phyloP scores from a whole-genome alignment of 1,140 invertebrate species.

The Kradibia gibbosae region DNA sequence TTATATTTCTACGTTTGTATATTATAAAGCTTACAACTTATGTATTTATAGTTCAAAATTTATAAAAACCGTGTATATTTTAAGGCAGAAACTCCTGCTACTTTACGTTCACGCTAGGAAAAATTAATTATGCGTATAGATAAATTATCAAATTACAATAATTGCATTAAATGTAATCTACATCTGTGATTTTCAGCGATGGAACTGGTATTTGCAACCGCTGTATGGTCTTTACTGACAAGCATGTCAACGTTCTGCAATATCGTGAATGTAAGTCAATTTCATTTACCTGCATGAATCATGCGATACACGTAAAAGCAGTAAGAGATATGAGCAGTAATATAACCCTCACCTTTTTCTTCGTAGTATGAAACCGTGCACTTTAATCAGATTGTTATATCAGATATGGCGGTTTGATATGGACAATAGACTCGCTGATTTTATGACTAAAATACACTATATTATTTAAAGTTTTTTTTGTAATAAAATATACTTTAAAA shows the following conservation, averaged over 20 bases:
- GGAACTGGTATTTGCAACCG: constrained; percentile 73
- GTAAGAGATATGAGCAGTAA: constrained; percentile 18
- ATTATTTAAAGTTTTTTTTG: too few relatives aligned
- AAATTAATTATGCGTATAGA: too few relatives aligned
- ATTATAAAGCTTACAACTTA: too few relatives aligned
- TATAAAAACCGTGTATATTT: not conserved
- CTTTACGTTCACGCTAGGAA: not conserved
- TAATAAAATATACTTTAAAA: too few relatives aligned
- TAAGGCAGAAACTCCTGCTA: too few relatives aligned
- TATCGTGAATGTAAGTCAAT: constrained; percentile 78
- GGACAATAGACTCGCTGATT: not conserved
- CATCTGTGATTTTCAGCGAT: constrained; percentile 51
- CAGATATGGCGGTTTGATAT: not conserved
- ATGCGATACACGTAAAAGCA: constrained; percentile 27
- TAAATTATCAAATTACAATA: not conserved
- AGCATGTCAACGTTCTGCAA: constrained; percentile 79
- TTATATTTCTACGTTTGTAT: too few relatives aligned
- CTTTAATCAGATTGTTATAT: constrained; percentile 15
- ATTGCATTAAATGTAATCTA: constrained; percentile 24
- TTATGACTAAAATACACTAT: not conserved
- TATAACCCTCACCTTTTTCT: constrained; percentile 33
- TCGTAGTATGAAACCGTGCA: not conserved
- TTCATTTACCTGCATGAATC: constrained; percentile 43
- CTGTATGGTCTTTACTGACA: constrained; percentile 77
- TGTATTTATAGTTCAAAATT: not conserved